Conservation (phyloP, 1,140 invertebrate species). For the Apocrypta bakeri region DNA sequence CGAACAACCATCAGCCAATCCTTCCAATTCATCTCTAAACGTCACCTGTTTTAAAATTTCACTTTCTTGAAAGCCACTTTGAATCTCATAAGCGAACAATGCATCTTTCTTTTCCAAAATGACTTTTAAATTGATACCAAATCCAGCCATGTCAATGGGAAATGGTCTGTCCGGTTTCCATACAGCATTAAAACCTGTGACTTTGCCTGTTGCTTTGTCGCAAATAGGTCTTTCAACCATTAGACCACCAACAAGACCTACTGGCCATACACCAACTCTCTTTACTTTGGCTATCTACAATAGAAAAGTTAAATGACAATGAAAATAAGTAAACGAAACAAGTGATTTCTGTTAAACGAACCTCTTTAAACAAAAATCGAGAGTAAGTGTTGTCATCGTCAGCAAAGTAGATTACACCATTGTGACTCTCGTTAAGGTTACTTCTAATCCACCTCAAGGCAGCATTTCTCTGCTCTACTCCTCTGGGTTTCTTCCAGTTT, state of each 20-base stretch:
- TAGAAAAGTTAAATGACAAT: background rate
- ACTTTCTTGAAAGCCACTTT: conserved; percentile 93
- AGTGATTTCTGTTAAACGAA: conserved; percentile 63
- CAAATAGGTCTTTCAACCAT: conserved; percentile 90
- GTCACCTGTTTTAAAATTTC: conserved; percentile 89
- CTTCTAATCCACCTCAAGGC: conserved; percentile 91
- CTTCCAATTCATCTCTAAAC: conserved; percentile 86
- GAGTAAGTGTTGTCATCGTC: conserved; percentile 99
- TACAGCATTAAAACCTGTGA: conserved; percentile 87
- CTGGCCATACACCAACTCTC: conserved; percentile 97
- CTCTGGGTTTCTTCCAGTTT: conserved; percentile 93
- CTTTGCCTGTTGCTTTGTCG: conserved; percentile 79
- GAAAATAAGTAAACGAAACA: background rate
- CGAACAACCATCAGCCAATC: conserved; percentile 90
- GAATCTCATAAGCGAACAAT: conserved; percentile 87
- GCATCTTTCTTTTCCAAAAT: conserved; percentile 86
- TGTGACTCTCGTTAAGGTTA: conserved; percentile 75
- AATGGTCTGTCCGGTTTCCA: conserved; percentile 94
- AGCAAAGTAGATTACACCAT: conserved; percentile 96
- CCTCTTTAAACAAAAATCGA: conserved; percentile 92
- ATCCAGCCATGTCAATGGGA: conserved; percentile 99
- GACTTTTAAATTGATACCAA: conserved; percentile 92
- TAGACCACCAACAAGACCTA: conserved; percentile 94
- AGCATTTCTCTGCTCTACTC: conserved; percentile 94
- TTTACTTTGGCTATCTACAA: conserved; percentile 85